Conservation (phyloP, 2,888 invertebrate genomes). For the Elysia crispata region DNA sequence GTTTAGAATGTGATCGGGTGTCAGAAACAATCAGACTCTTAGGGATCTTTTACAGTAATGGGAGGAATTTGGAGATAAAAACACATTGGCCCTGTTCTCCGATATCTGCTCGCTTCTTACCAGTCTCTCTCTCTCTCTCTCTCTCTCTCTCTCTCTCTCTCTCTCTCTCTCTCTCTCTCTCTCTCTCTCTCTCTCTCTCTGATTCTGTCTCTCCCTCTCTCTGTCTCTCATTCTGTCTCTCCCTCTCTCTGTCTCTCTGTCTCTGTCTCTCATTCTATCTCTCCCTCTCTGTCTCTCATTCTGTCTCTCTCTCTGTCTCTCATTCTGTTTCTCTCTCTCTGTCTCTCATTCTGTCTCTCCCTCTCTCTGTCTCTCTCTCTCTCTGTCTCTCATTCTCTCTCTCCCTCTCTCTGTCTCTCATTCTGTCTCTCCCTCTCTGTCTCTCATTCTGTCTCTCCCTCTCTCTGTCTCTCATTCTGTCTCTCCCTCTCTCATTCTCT, state of each 20-base stretch:
- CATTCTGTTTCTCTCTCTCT: background rate
- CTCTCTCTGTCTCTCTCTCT: background rate
- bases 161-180: background rate
- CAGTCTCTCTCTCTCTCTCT: too few relatives aligned
- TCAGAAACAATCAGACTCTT: too few relatives aligned
- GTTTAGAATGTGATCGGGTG: too few relatives aligned
- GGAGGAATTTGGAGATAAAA: too few relatives aligned
- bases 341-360: background rate
- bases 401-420: background rate
- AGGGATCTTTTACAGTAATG: too few relatives aligned
- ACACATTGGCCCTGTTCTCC: too few relatives aligned
- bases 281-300: background rate
- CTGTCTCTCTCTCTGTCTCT: background rate
- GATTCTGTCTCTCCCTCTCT: background rate
- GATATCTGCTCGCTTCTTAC: too few relatives aligned
- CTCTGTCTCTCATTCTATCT: background rate
- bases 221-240: background rate
- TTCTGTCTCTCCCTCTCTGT: too few relatives aligned
- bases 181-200: conserved; percentile 3
- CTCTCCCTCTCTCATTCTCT: background rate
- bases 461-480: background rate
- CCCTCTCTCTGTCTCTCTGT: background rate
- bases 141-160: too few relatives aligned
- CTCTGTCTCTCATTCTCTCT: too few relatives aligned
- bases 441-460: too few relatives aligned